Evolutionary conservation across 1,140 invertebrate genomes (phyloP), one percentile per base, ranked within the genome.

Genomic region (Tetragonula clypearis): DNA sequence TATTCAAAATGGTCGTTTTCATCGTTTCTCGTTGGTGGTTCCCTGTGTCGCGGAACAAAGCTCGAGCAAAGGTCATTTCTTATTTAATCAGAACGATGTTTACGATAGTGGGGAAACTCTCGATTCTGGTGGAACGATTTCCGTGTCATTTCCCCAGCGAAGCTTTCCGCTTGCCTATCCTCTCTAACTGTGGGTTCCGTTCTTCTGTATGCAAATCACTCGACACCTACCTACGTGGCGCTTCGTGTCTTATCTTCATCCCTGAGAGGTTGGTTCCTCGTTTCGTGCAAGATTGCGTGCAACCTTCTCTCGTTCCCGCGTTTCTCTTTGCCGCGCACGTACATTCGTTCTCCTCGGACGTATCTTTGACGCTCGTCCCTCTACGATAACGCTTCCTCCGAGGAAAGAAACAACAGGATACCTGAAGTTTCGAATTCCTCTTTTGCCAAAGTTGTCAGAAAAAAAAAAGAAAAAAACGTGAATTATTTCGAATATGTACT

Each of bases 241-340:
- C 87, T 91, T 90, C 91, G 91, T 92, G 90, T 88, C 91, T 91
- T 92, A 92, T 91, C 90, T 92, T 88, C 82, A 90, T 91, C 83
- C 90, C 83, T 87, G 82, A 84, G 85, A 82, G 82, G 76, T 85
- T 79, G 83, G 78, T 86, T 86, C 81, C 80, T 53, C 85, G 81
- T 85, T 49, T 86, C 80, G 77, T 87, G 85, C 89, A 84, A 91
- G 88, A 91, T 91, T 88, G 90, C 88, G 88, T 91, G 90, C 85
- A 90, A 84, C 83, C 85, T 86, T 86, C 41, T 49, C 41, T 41
- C 84, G 76, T 87, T 77, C 78, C 62, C 53, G 82, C 62, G 26
- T 66, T 76, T 85, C 76, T 73, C 73, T 69, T 55, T 35, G 26
- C 77, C 41, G 19, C 55, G 60, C 30, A 58, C 81, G 71, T 77